Base-by-base conservation (phyloP, 2,113 vertebrate genomes). In the Bucco capensis region DNA sequence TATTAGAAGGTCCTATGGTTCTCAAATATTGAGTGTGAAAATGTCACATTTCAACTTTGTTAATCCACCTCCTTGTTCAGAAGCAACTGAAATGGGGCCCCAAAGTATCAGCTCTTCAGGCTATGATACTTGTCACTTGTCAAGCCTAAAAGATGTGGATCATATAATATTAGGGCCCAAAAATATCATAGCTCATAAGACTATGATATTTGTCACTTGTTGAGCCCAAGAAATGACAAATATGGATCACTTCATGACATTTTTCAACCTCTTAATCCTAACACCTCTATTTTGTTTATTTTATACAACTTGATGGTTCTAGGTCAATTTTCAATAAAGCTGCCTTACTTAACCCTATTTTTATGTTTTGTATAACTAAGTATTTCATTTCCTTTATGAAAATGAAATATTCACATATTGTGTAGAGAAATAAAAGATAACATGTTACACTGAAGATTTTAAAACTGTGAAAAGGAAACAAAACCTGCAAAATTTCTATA, bases 251-350 rank as follows among this genome's bases (percentile, higher is more conserved):
- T 78, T 89, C 62, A 54, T 82, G 44, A 76, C 28, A 30, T 89
- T 93, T 90, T 93, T 93, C 88, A 92, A 14, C 35, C 65, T 86
- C 58, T 92, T 84, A 71, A 75, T 67, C 60, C 28, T 60, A 78
- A 83, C 10, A 28, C 14, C 27, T 81, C 31, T 71, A 9, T 62
- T 88, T 81, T 77, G 23, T 49, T 91, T 65, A n/a, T 90, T 78
- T 88, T 84, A 11, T 28, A 62, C 25, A 50, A 58, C 25, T 79
- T 90, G 33, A 49, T 84, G 27, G 17, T 35, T 92, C 57, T 50
- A 70, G 50, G n/a, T 84, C 25, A 70, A 37, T 50, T 69, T 12
- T 69, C 57, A 61, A 9, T 71, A 91, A 75, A 64, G 17, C 33
- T 51, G 21, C 37, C 51, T 38, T 88, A 49, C 78, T 74, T 93